Base-by-base conservation (phyloP, 2,797 vertebrate species). In the Oreochromis grahami region DNA sequence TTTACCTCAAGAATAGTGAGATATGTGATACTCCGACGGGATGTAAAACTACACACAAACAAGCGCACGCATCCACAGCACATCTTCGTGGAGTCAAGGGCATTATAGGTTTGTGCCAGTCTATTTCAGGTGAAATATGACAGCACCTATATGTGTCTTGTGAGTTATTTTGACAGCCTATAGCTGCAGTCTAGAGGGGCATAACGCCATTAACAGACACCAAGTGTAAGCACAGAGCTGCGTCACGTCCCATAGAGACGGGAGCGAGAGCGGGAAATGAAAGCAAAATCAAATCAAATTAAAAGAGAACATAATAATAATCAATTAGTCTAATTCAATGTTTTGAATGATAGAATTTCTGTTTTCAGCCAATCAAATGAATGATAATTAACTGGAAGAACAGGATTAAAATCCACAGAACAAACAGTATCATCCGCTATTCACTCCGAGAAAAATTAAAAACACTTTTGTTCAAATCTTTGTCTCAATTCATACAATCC, bases 201-300 rank as follows among this genome's bases (percentile, higher is more conserved):
- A 89, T 79, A 34, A 84, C 86, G 58, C 52, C 84, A 83, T 87
- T 82, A 91, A 77, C 8, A 77, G 70, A 55, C 36, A 87, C 12
- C 79, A 43, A 80, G 21, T 81, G 29, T 58, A 74, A 43, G 70
- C 51, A 56, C 43, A 74, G 68, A 65, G 50, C 51, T 72, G 72
- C 58, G 15, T 78, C 36, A n/a, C 6, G 4, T 65, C 78, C 60
- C 12, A 7, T 24, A 52, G 43, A 79, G 68, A 74, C 7, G 1
- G 56, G 56, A 34, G 56, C 5, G 32, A 41, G 50, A 77, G 68
- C 19, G 50, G 9, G 6, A 24, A 29, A 77, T 17, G 74, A 32
- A 41, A 6, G 4, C 14, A 12, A 38, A 72, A 51, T 48, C 10
- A 63, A 4, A 77, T 29, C 7, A 43, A 55, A 53, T 48, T 6